phyloP scores from a whole-genome alignment of 1,140 invertebrate species.

The Zaprionus vittiger region DNA sequence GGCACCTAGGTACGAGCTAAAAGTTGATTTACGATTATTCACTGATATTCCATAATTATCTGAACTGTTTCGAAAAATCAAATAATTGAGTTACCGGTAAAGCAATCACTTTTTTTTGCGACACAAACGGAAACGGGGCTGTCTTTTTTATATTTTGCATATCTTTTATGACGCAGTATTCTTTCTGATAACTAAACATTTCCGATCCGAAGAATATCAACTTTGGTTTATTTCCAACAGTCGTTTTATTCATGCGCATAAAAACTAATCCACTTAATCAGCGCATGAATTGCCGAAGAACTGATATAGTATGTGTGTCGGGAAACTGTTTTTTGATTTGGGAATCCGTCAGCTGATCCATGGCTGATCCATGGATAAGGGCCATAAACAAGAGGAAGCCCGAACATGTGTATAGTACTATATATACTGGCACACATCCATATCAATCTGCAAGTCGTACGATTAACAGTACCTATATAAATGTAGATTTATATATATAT shows the following conservation, averaged over 20 bases:
- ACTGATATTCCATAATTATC: background rate
- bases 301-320: background rate
- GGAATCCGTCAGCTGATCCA: conserved; percentile 33
- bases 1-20: background rate
- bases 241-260: conserved; percentile 7
- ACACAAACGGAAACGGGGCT: background rate
- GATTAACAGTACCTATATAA: conserved; percentile 7
- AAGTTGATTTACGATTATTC: background rate
- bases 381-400: background rate
- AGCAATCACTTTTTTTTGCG: background rate
- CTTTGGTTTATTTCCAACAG: background rate
- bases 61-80: background rate
- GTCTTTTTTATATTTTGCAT: background rate
- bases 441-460: conserved; percentile 1
- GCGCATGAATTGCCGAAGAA: background rate
- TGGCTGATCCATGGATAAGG: background rate
- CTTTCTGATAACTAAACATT: background rate
- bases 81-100: background rate
- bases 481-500: background rate
- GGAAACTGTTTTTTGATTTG: background rate
- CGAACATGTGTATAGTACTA: background rate
- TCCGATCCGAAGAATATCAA: background rate
- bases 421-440: background rate
- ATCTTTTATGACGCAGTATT: conserved; percentile 1
- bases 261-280: conserved; percentile 17